These are phyloP conservation scores for Mamestra configurata DNA, from an alignment of 1,140 invertebrate genomes.

Conservation along the genomic window DNA sequence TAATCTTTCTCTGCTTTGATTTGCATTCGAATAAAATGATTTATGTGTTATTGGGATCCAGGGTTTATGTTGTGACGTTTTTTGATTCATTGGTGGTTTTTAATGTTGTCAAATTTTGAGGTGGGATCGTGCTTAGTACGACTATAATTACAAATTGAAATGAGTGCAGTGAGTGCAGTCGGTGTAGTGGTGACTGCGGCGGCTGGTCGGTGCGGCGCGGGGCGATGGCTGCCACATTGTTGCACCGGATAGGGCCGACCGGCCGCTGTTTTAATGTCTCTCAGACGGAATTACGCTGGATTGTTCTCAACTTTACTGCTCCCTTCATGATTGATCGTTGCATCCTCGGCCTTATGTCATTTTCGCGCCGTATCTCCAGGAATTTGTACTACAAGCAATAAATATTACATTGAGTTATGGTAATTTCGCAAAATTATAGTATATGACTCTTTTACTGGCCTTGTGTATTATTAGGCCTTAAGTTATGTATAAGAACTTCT, in stretches of 20 bases:
- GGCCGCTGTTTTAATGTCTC: slow-evolving; percentile 86
- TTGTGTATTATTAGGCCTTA: slow-evolving; percentile 37
- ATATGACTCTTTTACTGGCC: slow-evolving; percentile 46
- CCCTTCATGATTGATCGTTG: slow-evolving; percentile 85
- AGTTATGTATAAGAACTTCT: not conserved
- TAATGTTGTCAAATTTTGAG: slow-evolving; percentile 30
- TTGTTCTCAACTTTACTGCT: slow-evolving; percentile 86
- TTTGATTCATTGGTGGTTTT: slow-evolving; percentile 27
- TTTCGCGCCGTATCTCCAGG: slow-evolving; percentile 79
- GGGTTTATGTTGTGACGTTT: slow-evolving; percentile 47
- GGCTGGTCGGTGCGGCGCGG: slow-evolving; percentile 60
- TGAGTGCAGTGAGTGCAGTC: slow-evolving; percentile 24
- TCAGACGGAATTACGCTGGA: slow-evolving; percentile 87
- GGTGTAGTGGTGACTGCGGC: slow-evolving; percentile 51
- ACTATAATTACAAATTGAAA: slow-evolving; percentile 18
- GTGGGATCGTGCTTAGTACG: not conserved
- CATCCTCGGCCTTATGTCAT: slow-evolving; percentile 86
- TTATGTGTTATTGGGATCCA: slow-evolving; percentile 75
- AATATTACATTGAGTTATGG: slow-evolving; percentile 84
- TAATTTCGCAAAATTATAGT: slow-evolving; percentile 68
- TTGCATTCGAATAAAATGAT: slow-evolving; percentile 78
- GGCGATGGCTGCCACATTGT: slow-evolving; percentile 76
- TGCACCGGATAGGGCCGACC: slow-evolving; percentile 84
- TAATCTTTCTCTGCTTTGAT: slow-evolving; percentile 74
- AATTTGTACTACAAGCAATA: slow-evolving; percentile 84